phyloP scores from a whole-genome alignment of 2,888 invertebrate genomes.

The Brachyptera putata region DNA sequence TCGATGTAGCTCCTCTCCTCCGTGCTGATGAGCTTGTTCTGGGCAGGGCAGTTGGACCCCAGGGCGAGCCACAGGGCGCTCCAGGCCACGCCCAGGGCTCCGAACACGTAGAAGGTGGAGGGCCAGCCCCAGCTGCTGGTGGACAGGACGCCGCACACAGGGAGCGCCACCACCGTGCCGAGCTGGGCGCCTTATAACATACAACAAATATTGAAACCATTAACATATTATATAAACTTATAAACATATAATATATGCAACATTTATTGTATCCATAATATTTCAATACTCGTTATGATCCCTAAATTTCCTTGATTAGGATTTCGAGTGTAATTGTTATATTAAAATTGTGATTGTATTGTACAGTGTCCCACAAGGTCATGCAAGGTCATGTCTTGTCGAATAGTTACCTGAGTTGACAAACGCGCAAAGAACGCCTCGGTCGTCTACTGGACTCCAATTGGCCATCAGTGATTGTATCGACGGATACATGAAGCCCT shows the following conservation, averaged over 20 bases:
- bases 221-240: no score
- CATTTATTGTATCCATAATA: no score
- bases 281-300: no score
- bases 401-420: conserved; percentile 30
- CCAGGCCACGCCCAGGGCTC: conserved; percentile 57
- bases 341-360: no score
- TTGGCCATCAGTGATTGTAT: conserved; percentile 62
- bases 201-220: no score
- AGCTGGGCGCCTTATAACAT: conserved; percentile 63
- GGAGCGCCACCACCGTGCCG: conserved; percentile 70
- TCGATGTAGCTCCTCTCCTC: conserved; percentile 64
- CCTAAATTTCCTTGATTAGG: not conserved
- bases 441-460: conserved; percentile 67
- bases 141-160: conserved; percentile 67
- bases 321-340: no score
- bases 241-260: no score
- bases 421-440: conserved; percentile 49
- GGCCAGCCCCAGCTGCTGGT: no score
- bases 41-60: conserved; percentile 62
- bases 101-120: conserved; percentile 67
- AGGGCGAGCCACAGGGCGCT: conserved; percentile 63
- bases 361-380: no score
- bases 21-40: conserved; percentile 53
- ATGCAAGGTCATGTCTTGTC: no score
- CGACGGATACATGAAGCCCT: conserved; percentile 64